Evolutionary conservation across 2,888 invertebrate genomes (phyloP), one percentile per base, ranked within the genome.

Genomic region (Parnassius mnemosyne): DNA sequence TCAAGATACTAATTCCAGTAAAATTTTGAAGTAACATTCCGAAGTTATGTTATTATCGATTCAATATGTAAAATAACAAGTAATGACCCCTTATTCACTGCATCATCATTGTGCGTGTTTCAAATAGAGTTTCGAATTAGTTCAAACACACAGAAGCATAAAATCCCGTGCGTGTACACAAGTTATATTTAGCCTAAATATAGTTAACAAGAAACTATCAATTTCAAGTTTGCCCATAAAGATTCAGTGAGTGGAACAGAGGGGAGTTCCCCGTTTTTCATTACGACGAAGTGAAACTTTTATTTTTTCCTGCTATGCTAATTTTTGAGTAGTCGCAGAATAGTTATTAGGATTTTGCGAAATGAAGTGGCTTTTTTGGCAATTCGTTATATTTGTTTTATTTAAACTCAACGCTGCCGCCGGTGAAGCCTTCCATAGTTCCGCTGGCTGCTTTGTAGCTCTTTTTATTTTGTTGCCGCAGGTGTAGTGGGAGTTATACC

Each of bases 401-500:
- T 80, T 82, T 80, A 73, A 80, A 79, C 69, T 77, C 75, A 79
- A 80, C 81, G 83, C 80, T 81, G 79, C 76, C 80, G 78, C 77
- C 75, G 73, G 69, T 70, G 76, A 81, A 78, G 79, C 79, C 79
- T 76, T 80, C 73, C 75, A 73, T 74, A 74, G 83, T 79, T 77
- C 76, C 79, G 83, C 83, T 80, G 83, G 83, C 78, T 81, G 85
- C 85, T 88, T 89, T 89, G 85, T 89, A 89, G 89, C 84, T 80
- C 60, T 63, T 51, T 87, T 87, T 88, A 84, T 89, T 91, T 91
- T 92, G 84, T 91, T 89, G 87, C 87, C 84, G 84, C 92, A 93
- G 93, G 93, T 93, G 86, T 94, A 87, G 92, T 94, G 92, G 93
- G 93, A 89, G 92, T 94, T 77, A 85, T 93, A 85, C 85, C 88